These are phyloP conservation scores for Cyphomyrmex costatus DNA, from an alignment of 1,140 invertebrate species.

Conservation along the genomic window DNA sequence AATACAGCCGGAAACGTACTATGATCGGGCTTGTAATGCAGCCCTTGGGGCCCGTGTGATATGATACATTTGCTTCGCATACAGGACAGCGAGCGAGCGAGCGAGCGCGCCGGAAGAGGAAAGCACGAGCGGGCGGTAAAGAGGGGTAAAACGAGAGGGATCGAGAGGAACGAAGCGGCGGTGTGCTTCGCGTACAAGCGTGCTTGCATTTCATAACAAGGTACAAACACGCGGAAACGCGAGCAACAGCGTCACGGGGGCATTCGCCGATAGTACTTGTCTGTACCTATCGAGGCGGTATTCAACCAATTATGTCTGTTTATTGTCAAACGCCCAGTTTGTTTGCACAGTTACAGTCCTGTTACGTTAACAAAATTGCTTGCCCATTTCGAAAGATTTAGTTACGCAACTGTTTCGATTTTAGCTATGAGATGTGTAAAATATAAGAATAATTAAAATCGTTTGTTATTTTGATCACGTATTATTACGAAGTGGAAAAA, in stretches of 20 bases:
- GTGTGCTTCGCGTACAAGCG: constrained; percentile 60
- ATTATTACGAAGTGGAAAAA: not conserved
- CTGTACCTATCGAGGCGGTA: constrained; percentile 74
- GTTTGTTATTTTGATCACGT: not conserved
- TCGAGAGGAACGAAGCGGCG: constrained; percentile 34
- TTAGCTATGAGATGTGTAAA: not conserved
- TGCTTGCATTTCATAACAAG: constrained; percentile 79
- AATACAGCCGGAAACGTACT: constrained; percentile 81
- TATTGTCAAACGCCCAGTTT: constrained; percentile 73
- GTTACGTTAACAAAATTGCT: constrained; percentile 54
- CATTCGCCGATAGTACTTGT: constrained; percentile 75
- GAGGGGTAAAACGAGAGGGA: constrained; percentile 59
- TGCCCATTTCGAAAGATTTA: constrained; percentile 52
- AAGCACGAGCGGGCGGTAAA: constrained; percentile 21
- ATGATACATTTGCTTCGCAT: constrained; percentile 84
- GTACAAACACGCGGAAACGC: constrained; percentile 72
- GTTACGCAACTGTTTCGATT: not conserved
- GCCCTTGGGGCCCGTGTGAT: constrained; percentile 82
- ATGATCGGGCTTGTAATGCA: constrained; percentile 84
- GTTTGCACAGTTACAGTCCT: constrained; percentile 57
- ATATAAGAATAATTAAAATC: not conserved
- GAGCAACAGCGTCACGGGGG: constrained; percentile 63
- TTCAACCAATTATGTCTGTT: constrained; percentile 81
- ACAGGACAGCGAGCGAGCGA: constrained; percentile 69
- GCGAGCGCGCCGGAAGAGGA: constrained; percentile 64